phyloP scores from a whole-genome alignment of 2,113 vertebrate genomes.

The Chloropsis hardwickii region DNA sequence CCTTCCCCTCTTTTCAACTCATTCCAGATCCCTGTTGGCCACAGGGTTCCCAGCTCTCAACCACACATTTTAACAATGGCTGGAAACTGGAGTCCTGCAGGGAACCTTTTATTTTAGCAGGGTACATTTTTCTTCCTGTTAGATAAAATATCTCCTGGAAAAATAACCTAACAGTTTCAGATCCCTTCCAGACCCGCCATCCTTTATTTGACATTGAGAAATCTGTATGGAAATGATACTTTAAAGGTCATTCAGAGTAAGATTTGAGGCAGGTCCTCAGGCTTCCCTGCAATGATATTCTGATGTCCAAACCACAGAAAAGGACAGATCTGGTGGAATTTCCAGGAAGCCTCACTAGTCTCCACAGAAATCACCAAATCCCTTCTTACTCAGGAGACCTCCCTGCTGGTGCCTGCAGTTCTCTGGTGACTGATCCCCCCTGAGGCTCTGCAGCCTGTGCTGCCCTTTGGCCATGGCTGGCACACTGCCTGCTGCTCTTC shows the following conservation, averaged over 20 bases:
- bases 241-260: background rate
- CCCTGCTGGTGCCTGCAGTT: background rate
- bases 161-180: background rate
- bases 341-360: background rate
- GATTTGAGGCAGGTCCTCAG: background rate
- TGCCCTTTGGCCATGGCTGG: background rate
- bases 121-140: background rate
- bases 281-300: background rate
- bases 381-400: background rate
- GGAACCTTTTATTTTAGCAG: background rate
- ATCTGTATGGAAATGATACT: background rate
- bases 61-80: background rate
- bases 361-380: background rate
- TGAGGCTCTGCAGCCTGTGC: background rate
- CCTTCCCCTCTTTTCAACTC: background rate
- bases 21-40: background rate
- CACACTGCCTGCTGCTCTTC: background rate
- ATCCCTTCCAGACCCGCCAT: background rate
- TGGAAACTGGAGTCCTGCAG: background rate
- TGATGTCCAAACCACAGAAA: background rate
- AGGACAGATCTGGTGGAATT: background rate
- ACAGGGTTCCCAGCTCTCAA: background rate
- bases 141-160: background rate
- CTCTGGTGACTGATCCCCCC: background rate
- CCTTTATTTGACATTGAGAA: background rate